phyloP scores from a whole-genome alignment of 2,797 vertebrate species.

The Gephyroberyx darwinii region DNA sequence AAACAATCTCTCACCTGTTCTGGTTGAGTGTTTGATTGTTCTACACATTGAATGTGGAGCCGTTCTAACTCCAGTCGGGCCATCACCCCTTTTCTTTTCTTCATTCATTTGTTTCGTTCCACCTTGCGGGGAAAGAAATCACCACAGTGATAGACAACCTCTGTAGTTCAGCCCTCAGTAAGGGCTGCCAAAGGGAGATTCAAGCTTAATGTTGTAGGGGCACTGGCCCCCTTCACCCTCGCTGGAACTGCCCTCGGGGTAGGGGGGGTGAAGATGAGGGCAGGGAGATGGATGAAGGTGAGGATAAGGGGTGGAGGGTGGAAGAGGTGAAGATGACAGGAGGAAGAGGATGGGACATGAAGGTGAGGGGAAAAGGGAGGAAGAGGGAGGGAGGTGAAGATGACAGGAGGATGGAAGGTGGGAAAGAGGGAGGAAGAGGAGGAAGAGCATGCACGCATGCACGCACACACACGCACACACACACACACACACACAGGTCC shows the following conservation, averaged over 20 bases:
- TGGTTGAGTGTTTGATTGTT: too few species aligned
- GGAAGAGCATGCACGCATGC: constrained; percentile 48
- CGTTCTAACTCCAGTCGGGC: too few species aligned
- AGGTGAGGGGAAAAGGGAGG: too few species aligned
- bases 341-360: constrained; percentile 45
- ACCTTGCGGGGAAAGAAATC: constrained; percentile 16
- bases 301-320: constrained; percentile 59
- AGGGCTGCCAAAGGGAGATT: constrained; percentile 33
- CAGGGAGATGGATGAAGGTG: constrained; percentile 23
- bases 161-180: constrained; percentile 33
- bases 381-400: too few species aligned
- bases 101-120: constrained; percentile 4
- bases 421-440: background rate
- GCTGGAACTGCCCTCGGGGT: constrained; percentile 52
- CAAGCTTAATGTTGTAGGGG: constrained; percentile 44
- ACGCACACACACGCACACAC: constrained; percentile 27
- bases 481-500: constrained; percentile 45
- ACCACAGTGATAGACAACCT: constrained; percentile 5
- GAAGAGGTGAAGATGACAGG: constrained; percentile 20
- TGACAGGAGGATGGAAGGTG: too few species aligned
- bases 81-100: constrained; percentile 1
- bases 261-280: constrained; percentile 52
- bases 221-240: constrained; percentile 11
- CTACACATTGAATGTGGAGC: background rate
- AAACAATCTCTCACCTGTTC: too few species aligned